Evolutionary conservation across 2,797 vertebrate genomes (phyloP).

Genomic region (Alfaro cultratus): DNA sequence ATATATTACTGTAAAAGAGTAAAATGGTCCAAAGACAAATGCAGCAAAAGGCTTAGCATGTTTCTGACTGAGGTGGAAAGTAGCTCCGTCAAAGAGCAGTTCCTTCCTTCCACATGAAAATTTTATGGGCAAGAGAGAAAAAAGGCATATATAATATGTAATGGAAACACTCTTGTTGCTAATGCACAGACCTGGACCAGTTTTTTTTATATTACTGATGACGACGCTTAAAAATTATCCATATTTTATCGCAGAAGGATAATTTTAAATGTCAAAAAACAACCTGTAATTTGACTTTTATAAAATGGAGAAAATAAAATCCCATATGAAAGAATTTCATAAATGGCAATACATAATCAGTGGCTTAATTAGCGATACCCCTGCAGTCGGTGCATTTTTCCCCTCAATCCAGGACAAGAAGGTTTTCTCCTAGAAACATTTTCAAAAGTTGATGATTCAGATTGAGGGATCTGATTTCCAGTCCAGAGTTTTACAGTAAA

Average conservation of each 20-base stretch:
- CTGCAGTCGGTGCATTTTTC: no score
- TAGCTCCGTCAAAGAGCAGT: neutral
- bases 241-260: neutral
- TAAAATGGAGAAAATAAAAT: neutral
- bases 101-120: neutral
- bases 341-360: no score
- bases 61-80: neutral
- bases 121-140: neutral
- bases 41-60: neutral
- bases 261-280: no score
- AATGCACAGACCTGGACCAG: neutral
- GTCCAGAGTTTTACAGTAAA: no score
- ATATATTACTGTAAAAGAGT: neutral
- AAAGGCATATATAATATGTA: neutral
- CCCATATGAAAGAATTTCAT: no score
- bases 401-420: no score
- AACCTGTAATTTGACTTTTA: no score
- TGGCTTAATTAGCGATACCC: no score
- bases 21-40: neutral
- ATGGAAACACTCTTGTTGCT: neutral
- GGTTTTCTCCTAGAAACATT: no score
- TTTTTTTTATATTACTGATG: neutral
- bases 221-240: neutral
- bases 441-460: no score
- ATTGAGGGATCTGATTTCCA: no score